Conservation (phyloP, 2,113 vertebrate genomes). For the Hippocampus comes region DNA sequence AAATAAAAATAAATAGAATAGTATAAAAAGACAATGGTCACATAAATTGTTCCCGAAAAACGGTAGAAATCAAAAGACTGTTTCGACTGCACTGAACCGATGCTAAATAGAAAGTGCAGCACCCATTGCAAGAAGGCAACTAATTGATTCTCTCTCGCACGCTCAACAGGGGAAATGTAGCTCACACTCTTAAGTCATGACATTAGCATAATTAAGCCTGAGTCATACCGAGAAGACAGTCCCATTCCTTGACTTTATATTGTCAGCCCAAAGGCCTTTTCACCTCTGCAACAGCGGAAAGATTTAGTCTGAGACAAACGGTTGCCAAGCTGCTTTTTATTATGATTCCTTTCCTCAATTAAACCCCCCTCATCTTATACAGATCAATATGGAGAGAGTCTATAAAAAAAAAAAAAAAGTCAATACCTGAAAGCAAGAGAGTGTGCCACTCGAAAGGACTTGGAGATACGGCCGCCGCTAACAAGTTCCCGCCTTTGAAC, state of each 20-base stretch:
- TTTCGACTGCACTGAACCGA: background rate
- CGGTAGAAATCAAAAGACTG: too few species aligned
- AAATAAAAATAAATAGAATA: background rate
- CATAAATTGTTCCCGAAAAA: too few species aligned
- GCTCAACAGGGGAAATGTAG: conserved; percentile 31
- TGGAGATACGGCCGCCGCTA: conserved; percentile 43
- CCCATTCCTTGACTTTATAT: conserved; percentile 24
- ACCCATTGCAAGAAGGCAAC: conserved; percentile 22
- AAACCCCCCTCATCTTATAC: conserved; percentile 38
- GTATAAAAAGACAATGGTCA: too few species aligned
- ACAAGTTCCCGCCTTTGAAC: conserved; percentile 65
- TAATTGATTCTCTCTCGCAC: conserved; percentile 34
- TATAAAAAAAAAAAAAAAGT: conserved; percentile 48
- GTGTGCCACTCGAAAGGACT: conserved; percentile 26
- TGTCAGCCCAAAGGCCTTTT: conserved; percentile 13
- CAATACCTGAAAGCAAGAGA: conserved; percentile 47
- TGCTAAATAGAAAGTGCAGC: background rate
- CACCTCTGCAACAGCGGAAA: background rate
- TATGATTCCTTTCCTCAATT: conserved; percentile 45
- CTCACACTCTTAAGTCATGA: conserved; percentile 45
- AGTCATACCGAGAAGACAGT: conserved; percentile 18
- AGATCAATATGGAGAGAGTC: conserved; percentile 56
- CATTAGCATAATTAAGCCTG: conserved; percentile 58
- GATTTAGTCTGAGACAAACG: background rate
- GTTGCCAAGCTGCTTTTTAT: conserved; percentile 30